phyloP scores from a whole-genome alignment of 2,113 vertebrate species.

The Tor tambroides region DNA sequence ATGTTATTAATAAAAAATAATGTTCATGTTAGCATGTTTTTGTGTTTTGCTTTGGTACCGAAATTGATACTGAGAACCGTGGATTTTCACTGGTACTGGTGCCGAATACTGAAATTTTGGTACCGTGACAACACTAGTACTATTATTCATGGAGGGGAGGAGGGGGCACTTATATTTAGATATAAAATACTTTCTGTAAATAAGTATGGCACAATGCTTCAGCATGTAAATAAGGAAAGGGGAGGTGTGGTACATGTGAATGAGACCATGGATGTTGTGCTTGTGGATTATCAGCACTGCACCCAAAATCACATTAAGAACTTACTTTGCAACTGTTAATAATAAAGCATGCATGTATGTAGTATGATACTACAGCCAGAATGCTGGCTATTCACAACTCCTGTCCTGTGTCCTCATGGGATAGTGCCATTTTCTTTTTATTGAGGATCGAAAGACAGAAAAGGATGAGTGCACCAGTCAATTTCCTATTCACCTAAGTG shows the following conservation, averaged over 20 bases:
- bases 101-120: too few relatives aligned
- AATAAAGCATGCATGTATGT: not conserved
- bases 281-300: not conserved
- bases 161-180: too few relatives aligned
- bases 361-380: not conserved
- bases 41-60: too few relatives aligned
- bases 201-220: not conserved
- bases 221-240: not conserved
- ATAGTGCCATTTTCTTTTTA: slow-evolving; percentile 4
- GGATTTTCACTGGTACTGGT: too few relatives aligned
- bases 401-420: not conserved
- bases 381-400: not conserved
- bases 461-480: slow-evolving; percentile 8
- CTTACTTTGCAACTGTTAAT: not conserved
- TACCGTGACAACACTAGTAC: too few relatives aligned
- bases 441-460: not conserved
- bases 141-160: too few relatives aligned
- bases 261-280: not conserved
- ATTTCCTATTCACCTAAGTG: slow-evolving; percentile 1
- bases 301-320: not conserved
- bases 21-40: too few relatives aligned
- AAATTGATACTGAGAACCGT: too few relatives aligned
- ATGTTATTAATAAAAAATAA: too few relatives aligned
- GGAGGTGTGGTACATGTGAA: not conserved
- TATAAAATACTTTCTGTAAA: not conserved